Evolutionary conservation across 2,113 vertebrate species (phyloP).

Genomic region (Prolemur simus): DNA sequence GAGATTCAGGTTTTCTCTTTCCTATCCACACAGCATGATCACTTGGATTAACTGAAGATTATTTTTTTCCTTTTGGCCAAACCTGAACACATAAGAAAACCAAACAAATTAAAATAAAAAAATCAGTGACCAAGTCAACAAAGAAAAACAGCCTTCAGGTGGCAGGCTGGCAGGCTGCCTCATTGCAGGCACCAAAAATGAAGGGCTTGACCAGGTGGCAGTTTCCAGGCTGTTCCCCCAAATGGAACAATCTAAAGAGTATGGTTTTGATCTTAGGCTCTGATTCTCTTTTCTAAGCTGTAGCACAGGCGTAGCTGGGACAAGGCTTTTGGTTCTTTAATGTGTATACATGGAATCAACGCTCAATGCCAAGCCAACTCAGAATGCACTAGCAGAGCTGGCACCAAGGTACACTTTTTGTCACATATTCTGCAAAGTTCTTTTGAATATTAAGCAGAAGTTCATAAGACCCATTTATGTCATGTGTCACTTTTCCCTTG

Average conservation of each 20-base stretch:
- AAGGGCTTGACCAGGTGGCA: background rate
- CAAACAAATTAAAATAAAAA: background rate
- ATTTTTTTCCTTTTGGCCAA: conserved; percentile 4
- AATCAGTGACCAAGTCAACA: background rate
- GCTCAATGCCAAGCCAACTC: background rate
- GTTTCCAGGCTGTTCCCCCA: background rate
- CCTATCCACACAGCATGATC: background rate
- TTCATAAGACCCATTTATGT: background rate
- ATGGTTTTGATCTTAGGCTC: background rate
- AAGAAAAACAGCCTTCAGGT: conserved; percentile 37
- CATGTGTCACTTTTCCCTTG: background rate
- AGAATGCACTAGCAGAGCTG: background rate
- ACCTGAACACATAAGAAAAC: conserved; percentile 10
- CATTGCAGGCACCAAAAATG: background rate
- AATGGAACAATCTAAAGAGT: background rate
- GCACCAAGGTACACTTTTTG: background rate
- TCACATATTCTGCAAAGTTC: background rate
- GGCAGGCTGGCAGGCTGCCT: background rate
- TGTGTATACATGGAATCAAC: background rate
- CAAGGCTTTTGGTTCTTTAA: background rate
- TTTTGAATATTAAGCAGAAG: background rate
- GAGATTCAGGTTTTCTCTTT: conserved; percentile 29
- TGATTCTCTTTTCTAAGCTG: background rate
- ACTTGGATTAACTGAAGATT: conserved; percentile 22
- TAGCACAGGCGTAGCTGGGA: background rate